Evolutionary conservation across 1,140 invertebrate genomes (phyloP), one percentile per base, ranked within the genome.

Genomic region (Stegodyphus dumicola): DNA sequence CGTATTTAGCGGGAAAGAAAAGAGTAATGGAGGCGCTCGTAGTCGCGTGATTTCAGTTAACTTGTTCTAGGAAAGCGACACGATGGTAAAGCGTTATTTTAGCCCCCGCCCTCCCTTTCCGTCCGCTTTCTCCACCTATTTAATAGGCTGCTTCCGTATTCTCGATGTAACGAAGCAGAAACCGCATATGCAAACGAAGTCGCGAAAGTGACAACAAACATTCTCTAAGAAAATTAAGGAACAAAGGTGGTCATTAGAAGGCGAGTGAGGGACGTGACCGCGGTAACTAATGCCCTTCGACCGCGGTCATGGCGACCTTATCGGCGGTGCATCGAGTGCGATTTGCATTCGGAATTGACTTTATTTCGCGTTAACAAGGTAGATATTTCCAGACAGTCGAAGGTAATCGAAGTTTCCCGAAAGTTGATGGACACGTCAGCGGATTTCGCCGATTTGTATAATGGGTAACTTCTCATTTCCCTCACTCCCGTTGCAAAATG

Each of bases 141-240:
- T 52, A 81, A 64, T 65, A 73, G 33, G 15, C 67, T 56, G 69
- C 54, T 81, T 73, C 78, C 78, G 78, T 81, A 81, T 70, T 79
- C 76, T 54, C 9, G n/a, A 17, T 4, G 66, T 60, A 70, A 79
- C 65, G 66, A 79, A 73, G 78, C 78, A n/a, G 33, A 17, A 52
- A 52, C 53, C 69, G 78, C 33, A 33, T 51, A 81, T 81, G 78
- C 69, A 81, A 81, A 81, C 67, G 69, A 73, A 79, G 77, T 79
- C 65, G 49, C 65, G 7, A 79, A 81, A 81, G 78, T 81, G 78
- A 81, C 78, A 81, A 81, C 78, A 81, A 71, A 81, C 78, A 79
- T 56, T 67, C 65, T 51, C 67, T 56, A 81, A 81, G 78, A 81
- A 81, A 73, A 81, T 81, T 71, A 81, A 81, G 78, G 53, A 48